Percentiles rank a stretch among this genome's conserved stretches.
phyloP scores from a whole-genome alignment of 2,888 invertebrate species.

The Dolichomitus sp. region DNA sequence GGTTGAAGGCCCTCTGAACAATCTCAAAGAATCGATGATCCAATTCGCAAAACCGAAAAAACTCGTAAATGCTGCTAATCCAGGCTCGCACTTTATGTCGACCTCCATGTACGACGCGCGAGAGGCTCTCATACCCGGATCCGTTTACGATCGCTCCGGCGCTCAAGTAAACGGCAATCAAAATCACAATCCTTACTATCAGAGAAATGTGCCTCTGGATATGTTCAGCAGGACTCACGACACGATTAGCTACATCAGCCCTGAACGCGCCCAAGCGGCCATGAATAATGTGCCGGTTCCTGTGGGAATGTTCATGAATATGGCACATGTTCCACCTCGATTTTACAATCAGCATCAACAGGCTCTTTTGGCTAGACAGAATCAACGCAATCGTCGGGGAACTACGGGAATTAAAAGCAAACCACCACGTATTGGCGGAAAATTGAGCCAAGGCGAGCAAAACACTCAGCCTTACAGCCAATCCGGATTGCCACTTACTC shows the following conservation, averaged over 20 bases:
- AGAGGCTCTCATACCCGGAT: constrained; percentile 97
- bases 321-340: constrained; percentile 92
- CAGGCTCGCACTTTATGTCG: constrained; percentile 99
- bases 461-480: constrained; percentile 91
- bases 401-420: constrained; percentile 74
- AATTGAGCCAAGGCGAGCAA: constrained; percentile 89
- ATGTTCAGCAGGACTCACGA: constrained; percentile 93
- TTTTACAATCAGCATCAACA: constrained; percentile 93
- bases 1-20: constrained; percentile 99
- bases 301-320: constrained; percentile 97
- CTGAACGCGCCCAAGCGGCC: constrained; percentile 92
- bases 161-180: constrained; percentile 81
- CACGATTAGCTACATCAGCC: constrained; percentile 97
- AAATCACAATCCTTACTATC: constrained; percentile 84
- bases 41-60: constrained; percentile 99
- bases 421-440: constrained; percentile 83
- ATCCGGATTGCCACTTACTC: constrained; percentile 85
- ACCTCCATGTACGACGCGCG: constrained; percentile 98
- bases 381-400: constrained; percentile 83
- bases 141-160: constrained; percentile 94
- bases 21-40: constrained; percentile 98
- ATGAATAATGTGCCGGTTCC: constrained; percentile 96
- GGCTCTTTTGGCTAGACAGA: constrained; percentile 88
- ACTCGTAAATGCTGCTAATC: constrained; percentile 97
- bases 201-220: constrained; percentile 87